Evolutionary conservation across 1,140 invertebrate genomes (phyloP).

Genomic region (Uloborus diversus): DNA sequence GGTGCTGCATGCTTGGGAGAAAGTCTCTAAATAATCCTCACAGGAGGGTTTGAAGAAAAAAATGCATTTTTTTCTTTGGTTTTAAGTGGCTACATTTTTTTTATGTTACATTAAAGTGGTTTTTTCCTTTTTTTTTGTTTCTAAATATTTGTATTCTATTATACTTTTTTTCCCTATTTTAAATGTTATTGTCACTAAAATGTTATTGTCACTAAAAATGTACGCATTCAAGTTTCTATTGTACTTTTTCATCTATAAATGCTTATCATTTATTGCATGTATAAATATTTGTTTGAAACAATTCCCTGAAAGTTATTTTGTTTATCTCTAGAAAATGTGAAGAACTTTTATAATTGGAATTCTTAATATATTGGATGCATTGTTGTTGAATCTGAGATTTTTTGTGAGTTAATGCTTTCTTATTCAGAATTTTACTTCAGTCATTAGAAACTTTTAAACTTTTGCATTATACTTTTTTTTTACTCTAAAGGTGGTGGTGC

Average conservation of each 20-base stretch:
- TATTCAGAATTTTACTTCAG: too few relatives aligned
- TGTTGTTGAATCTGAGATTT: too few relatives aligned
- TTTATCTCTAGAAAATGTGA: not conserved
- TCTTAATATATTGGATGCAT: too few relatives aligned
- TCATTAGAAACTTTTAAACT: not conserved
- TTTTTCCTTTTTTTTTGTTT: not conserved
- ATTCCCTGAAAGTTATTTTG: not conserved
- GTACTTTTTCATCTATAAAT: too few relatives aligned
- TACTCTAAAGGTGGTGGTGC: too few relatives aligned
- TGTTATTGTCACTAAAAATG: too few relatives aligned
- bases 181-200: not conserved
- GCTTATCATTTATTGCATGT: too few relatives aligned
- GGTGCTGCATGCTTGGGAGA: conserved; percentile 29
- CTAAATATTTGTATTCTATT: too few relatives aligned
- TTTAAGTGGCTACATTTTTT: too few relatives aligned
- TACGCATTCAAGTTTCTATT: too few relatives aligned
- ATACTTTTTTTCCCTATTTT: not conserved
- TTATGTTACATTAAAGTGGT: too few relatives aligned
- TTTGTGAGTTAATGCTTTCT: too few relatives aligned
- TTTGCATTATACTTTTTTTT: not conserved
- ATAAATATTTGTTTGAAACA: not conserved
- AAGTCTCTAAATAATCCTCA: conserved; percentile 36
- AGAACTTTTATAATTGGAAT: not conserved
- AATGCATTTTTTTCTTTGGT: conserved; percentile 2
- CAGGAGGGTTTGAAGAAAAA: not conserved